A percentile compares a stretch with the other conserved stretches of the same genome.
phyloP scores from a whole-genome alignment of 2,797 vertebrate genomes.

The Astyanax mexicanus region DNA sequence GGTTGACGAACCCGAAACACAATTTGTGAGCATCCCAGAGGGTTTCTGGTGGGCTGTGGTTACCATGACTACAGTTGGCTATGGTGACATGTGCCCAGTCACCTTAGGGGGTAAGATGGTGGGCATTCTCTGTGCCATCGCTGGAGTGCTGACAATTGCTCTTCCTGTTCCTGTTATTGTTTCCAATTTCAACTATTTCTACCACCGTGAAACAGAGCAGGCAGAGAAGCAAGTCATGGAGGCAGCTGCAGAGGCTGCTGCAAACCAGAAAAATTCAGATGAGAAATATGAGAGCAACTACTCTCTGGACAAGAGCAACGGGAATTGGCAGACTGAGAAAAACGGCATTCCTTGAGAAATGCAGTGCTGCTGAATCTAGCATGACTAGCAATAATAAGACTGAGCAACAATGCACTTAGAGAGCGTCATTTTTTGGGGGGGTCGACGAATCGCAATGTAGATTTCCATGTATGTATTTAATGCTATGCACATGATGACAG shows the following conservation, averaged over 20 bases:
- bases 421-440: slow-evolving; percentile 27
- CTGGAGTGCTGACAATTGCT: slow-evolving; percentile 95
- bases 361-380: slow-evolving; percentile 28
- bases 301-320: slow-evolving; percentile 89
- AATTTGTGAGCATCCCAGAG: slow-evolving; percentile 97
- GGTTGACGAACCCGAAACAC: slow-evolving; percentile 95
- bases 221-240: slow-evolving; percentile 89
- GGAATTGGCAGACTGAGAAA: slow-evolving; percentile 85
- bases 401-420: slow-evolving; percentile 55
- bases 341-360: slow-evolving; percentile 73
- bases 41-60: slow-evolving; percentile 99
- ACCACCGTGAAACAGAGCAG: slow-evolving; percentile 94
- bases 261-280: slow-evolving; percentile 72
- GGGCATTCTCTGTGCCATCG: slow-evolving; percentile 95
- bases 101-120: slow-evolving; percentile 97
- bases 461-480: slow-evolving; percentile 38
- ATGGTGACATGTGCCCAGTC: slow-evolving; percentile 97
- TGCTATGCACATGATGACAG: slow-evolving; percentile 49
- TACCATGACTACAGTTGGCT: slow-evolving; percentile 98
- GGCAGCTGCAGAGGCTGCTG: slow-evolving; percentile 81
- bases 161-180: slow-evolving; percentile 97
- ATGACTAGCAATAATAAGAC: slow-evolving; percentile 52
- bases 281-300: slow-evolving; percentile 82
- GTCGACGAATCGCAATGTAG: slow-evolving; percentile 33
- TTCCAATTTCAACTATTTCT: slow-evolving; percentile 99